A percentile compares a stretch with the other conserved stretches of the same genome.
These are phyloP conservation scores for Gonocerus acuteangulatus DNA, from an alignment of 2,888 invertebrate genomes.

Conservation along the genomic window DNA sequence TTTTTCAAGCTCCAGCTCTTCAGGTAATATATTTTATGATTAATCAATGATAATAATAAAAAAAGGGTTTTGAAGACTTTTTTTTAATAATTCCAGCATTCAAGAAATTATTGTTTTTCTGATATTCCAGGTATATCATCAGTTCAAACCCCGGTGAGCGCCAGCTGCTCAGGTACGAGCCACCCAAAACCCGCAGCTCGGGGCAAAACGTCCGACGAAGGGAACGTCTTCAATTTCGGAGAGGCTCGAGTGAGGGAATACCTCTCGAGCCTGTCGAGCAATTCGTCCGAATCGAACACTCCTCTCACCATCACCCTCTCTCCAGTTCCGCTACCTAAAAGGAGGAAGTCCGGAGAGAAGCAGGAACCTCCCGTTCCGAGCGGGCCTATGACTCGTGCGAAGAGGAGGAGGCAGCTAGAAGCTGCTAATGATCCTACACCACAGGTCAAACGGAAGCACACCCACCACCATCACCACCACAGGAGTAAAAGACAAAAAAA, in stretches of 20 bases:
- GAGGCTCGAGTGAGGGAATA: constrained; percentile 49
- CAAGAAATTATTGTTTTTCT: no score
- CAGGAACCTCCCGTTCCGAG: background rate
- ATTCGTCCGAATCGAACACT: constrained; percentile 39
- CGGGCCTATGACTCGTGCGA: constrained; percentile 43
- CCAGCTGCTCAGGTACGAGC: constrained; percentile 17
- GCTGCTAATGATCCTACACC: constrained; percentile 6
- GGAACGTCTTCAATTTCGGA: constrained; percentile 46
- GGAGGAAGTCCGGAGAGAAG: background rate
- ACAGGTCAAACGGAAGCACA: constrained; percentile 26
- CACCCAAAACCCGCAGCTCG: constrained; percentile 28
- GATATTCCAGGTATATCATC: constrained; percentile 39
- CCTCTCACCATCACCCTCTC: constrained; percentile 7
- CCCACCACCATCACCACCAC: constrained; percentile 32
- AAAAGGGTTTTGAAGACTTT: no score
- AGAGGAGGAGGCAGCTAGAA: constrained; percentile 41
- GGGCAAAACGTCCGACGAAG: constrained; percentile 41
- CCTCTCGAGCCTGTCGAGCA: constrained; percentile 47
- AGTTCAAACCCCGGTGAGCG: constrained; percentile 39
- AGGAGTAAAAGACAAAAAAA: constrained; percentile 35
- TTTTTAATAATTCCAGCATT: no score
- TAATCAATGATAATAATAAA: no score
- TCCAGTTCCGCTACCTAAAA: constrained; percentile 27
- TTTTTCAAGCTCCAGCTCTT: constrained; percentile 44
- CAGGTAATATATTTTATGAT: constrained; percentile 37